Base-by-base conservation (phyloP, 2,797 vertebrate genomes). In the Vireo griseus region DNA sequence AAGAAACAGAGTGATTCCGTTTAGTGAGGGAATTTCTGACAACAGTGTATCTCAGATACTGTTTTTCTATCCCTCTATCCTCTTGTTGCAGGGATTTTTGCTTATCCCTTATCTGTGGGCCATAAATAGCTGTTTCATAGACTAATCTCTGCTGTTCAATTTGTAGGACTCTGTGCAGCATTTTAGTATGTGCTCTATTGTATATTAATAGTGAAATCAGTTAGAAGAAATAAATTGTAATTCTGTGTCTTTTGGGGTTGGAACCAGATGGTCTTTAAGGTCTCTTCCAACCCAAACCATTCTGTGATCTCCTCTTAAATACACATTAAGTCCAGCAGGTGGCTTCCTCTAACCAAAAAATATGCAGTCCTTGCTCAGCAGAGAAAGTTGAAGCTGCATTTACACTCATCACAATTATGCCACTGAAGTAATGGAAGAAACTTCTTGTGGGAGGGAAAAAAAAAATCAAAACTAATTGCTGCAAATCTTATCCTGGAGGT, bases 241-340 rank as follows among this genome's bases (percentile, higher is more conserved):
- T 73, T 69, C 37, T 51, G 1, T 50, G 8, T 68, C 50, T 51
- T 69, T 16, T 63, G 57, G 33, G 20, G 6, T 29, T 58, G 20
- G 11, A 83, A 13, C 24, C 51, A 71, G 24, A 31, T 82, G 50
- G 39, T 69, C 20, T 50, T 29, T 50, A 51, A 39, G 28, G 5
- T 69, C 11, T 6, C 35, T 35, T 35, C 35, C 35, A 35, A 35
- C 35, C 35, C 25, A 65, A 26, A 35, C 17, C 29, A 5, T 63
- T 76, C 72, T 45, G 25, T 33, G 33, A 20, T 75, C 31, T 54
- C 1, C 0, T 72, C 10, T 39, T 47, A 71, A 79, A 72, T 87
- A 16, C 35, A 1, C 63, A 28, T 80, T 93, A 61, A 80, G 67
- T 93, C 93, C 94, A 96, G 90, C 65, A 96, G 92, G 20, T 95